These are phyloP conservation scores for Nesospiza acunhae DNA, from an alignment of 2,113 vertebrate species.

Conservation along the genomic window DNA sequence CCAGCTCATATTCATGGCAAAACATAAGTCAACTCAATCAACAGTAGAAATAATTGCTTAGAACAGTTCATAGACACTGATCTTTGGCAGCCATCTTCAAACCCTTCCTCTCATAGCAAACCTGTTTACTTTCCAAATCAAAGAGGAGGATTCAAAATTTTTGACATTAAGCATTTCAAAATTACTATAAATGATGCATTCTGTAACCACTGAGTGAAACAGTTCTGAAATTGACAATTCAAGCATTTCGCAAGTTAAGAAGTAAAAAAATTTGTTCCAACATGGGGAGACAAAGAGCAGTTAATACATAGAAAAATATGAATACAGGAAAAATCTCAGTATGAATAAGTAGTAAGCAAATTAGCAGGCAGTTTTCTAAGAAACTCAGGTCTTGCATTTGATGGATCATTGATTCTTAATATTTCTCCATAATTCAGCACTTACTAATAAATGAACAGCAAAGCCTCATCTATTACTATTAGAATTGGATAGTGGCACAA, in stretches of 20 bases:
- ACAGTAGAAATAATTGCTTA: slow-evolving; percentile 33
- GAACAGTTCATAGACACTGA: not conserved
- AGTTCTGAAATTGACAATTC: not conserved
- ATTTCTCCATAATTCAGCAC: slow-evolving; percentile 11
- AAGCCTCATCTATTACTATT: not conserved
- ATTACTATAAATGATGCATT: not conserved
- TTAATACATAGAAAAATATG: not conserved
- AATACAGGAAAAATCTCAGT: not conserved
- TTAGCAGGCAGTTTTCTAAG: not conserved
- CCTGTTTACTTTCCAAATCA: not conserved
- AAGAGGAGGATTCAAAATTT: not conserved
- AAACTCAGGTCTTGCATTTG: not conserved
- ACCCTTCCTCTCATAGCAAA: not conserved
- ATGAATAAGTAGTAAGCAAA: not conserved
- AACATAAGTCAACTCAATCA: slow-evolving; percentile 1
- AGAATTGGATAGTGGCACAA: not conserved
- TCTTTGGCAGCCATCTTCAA: not conserved
- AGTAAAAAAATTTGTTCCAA: not conserved
- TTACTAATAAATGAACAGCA: slow-evolving; percentile 18
- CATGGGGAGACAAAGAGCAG: not conserved
- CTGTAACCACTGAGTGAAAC: not conserved
- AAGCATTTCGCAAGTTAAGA: slow-evolving; percentile 3
- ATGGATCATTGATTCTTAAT: slow-evolving; percentile 21
- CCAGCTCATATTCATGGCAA: not conserved
- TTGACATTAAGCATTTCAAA: not conserved